phyloP scores from a whole-genome alignment of 2,797 vertebrate genomes.

The Lithobates sylvaticus region DNA sequence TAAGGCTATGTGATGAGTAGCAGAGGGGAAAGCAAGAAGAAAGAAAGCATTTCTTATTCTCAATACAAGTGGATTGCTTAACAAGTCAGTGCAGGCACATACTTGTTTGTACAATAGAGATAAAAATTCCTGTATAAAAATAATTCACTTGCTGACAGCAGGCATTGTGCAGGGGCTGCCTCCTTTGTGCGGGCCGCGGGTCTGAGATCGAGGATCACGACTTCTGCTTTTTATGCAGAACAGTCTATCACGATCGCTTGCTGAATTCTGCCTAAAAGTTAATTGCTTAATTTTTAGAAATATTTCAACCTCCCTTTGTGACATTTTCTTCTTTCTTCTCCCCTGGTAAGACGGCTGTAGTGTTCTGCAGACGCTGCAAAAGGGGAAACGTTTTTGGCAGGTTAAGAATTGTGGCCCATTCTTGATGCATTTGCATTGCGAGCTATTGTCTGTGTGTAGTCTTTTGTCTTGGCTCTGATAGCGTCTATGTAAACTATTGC shows the following conservation, averaged over 20 bases:
- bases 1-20: constrained; percentile 81
- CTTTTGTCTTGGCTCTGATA: constrained; percentile 74
- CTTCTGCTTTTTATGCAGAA: constrained; percentile 76
- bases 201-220: constrained; percentile 70
- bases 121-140: constrained; percentile 86
- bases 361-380: constrained; percentile 59
- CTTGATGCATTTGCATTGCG: constrained; percentile 67
- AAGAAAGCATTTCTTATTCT: constrained; percentile 76
- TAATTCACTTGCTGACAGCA: constrained; percentile 83
- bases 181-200: constrained; percentile 75
- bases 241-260: constrained; percentile 75
- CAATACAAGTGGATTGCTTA: constrained; percentile 84
- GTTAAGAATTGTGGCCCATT: constrained; percentile 69
- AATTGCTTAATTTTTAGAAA: constrained; percentile 80
- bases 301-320: constrained; percentile 52
- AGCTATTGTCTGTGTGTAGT: constrained; percentile 68
- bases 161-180: constrained; percentile 78
- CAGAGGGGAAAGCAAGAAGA: constrained; percentile 66
- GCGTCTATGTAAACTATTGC: constrained; percentile 65
- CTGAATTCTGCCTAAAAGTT: constrained; percentile 80
- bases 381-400: constrained; percentile 67
- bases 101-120: constrained; percentile 86
- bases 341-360: constrained; percentile 54
- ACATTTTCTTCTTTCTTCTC: constrained; percentile 44
- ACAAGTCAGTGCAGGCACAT: constrained; percentile 84